Evolutionary conservation across 1,140 invertebrate species (phyloP), one percentile per base, ranked within the genome.

Genomic region (Drosophila nikananu): DNA sequence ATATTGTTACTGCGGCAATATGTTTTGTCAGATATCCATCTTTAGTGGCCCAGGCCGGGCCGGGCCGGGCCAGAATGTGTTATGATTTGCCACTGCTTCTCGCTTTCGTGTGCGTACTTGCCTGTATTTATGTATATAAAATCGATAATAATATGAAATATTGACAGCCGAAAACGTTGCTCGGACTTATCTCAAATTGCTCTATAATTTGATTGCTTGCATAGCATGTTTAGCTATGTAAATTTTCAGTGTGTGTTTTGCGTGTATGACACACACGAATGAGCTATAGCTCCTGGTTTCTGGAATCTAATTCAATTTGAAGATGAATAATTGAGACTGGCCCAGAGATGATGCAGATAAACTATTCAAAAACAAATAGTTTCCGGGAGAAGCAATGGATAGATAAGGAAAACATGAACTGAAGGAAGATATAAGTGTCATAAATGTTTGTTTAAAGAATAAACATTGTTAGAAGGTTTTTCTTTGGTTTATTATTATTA

Each of bases 21-120:
- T 81, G 54, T 81, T 65, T 72, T 64, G 63, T 19, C 64, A 81
- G 82, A 86, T 86, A 86, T 54, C 37, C 63, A 86, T 86, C 75
- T 67, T 62, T 78, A 70, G 65, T 48, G 23, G 61, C 10, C 10
- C 49, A 25, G 54, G 42, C 60, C 49, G n/a, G 46, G 17, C 60
- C 49, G n/a, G 46, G 17, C 13, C 52, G 17, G 52, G 55, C 60
- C 55, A 81, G 73, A 70, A 49, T 61, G 35, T 75, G 48, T 39
- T 74, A 48, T 52, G 46, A 64, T 64, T 76, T 77, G 66, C 46
- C 77, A 68, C 49, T 41, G 57, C 65, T 37, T 81, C 42, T 48
- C 13, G 42, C 44, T 39, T 51, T 54, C 39, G 25, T 41, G 5
- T 61, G 37, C 64, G 46, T 57, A 32, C 37, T 42, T 68, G 39